Conservation (phyloP, 1,140 invertebrate species). For the Argopecten irradians region DNA sequence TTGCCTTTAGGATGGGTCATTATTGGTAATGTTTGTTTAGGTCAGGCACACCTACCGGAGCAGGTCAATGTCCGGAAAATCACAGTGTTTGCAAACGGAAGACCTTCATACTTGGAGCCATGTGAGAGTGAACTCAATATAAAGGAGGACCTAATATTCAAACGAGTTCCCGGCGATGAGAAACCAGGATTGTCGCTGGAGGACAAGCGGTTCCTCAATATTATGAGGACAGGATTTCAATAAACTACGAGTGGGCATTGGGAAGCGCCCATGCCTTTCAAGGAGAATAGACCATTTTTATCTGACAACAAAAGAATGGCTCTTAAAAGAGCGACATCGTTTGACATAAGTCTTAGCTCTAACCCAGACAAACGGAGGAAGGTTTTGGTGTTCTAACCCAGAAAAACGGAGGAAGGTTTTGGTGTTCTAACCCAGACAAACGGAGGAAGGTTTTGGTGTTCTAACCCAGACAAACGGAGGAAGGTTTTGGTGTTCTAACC, state of each 20-base stretch:
- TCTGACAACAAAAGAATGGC: slow-evolving; percentile 34
- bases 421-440: too few relatives aligned
- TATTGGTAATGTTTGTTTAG: slow-evolving; percentile 41
- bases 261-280: slow-evolving; percentile 47
- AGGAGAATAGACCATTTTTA: neutral
- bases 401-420: too few relatives aligned
- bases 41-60: slow-evolving; percentile 31
- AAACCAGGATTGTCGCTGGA: slow-evolving; percentile 35
- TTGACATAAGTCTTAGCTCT: slow-evolving; percentile 25
- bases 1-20: slow-evolving; percentile 46
- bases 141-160: neutral
- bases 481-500: too few relatives aligned
- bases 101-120: slow-evolving; percentile 26
- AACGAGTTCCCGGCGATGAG: slow-evolving; percentile 30
- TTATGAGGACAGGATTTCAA: slow-evolving; percentile 43
- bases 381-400: too few relatives aligned
- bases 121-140: slow-evolving; percentile 24
- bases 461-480: too few relatives aligned
- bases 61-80: neutral
- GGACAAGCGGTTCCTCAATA: too few relatives aligned
- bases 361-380: too few relatives aligned
- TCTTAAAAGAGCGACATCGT: slow-evolving; percentile 14
- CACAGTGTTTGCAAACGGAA: neutral
- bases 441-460: too few relatives aligned
- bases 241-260: slow-evolving; percentile 25